Evolutionary conservation across 1,140 invertebrate species (phyloP).

Genomic region (Cyphomyrmex costatus): DNA sequence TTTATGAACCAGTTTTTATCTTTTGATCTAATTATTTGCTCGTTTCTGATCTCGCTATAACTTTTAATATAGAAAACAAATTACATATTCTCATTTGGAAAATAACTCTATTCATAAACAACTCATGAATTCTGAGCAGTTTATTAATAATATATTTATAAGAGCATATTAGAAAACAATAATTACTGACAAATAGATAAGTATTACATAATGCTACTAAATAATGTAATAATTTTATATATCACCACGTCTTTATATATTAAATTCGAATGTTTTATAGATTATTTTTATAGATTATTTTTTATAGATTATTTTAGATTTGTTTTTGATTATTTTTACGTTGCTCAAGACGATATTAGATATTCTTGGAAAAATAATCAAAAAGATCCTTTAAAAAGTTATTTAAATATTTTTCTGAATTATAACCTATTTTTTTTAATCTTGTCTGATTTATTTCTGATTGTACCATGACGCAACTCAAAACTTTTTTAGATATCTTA

Average conservation of each 20-base stretch:
- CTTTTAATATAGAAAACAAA: too few relatives aligned
- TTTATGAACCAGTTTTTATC: too few relatives aligned
- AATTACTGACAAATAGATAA: neutral
- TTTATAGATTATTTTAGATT: too few relatives aligned
- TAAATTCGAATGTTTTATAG: neutral
- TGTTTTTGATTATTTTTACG: neutral
- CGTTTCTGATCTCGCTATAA: too few relatives aligned
- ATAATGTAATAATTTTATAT: neutral
- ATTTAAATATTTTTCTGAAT: neutral
- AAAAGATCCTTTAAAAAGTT: neutral
- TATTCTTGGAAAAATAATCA: neutral
- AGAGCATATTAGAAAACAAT: neutral
- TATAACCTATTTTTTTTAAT: neutral
- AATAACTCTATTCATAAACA: slow-evolving; percentile 13
- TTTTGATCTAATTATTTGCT: too few relatives aligned
- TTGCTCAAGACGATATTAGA: neutral
- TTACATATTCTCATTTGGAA: neutral
- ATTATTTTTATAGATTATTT: too few relatives aligned
- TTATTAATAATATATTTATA: neutral
- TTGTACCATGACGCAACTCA: neutral
- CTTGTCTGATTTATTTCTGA: neutral
- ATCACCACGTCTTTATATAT: neutral
- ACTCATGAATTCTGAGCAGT: neutral
- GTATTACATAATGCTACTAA: neutral
- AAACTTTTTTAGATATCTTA: neutral